Evolutionary conservation across 2,797 vertebrate species (phyloP).

Genomic region (Leptatherina wallacei): DNA sequence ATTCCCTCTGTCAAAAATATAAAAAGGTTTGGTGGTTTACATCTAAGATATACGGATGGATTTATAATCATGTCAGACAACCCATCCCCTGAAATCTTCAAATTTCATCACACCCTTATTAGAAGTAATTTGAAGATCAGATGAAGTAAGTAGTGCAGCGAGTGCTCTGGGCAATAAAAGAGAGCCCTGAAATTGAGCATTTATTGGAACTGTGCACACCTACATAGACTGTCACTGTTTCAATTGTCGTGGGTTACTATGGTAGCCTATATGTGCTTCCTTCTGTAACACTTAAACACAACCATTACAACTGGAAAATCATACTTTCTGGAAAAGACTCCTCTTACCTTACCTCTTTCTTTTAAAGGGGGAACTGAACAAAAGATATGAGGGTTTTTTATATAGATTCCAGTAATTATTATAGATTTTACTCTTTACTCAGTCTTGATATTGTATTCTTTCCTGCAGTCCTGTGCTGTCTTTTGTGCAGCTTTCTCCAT

Average conservation of each 20-base stretch:
- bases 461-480: slow-evolving; percentile 26
- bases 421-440: background rate
- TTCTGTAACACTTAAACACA: slow-evolving; percentile 51
- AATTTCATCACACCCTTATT: slow-evolving; percentile 55
- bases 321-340: slow-evolving; percentile 35
- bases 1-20: background rate
- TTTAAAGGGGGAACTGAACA: slow-evolving; percentile 33
- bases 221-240: slow-evolving; percentile 52
- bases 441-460: slow-evolving; percentile 3
- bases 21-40: slow-evolving; percentile 10
- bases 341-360: slow-evolving; percentile 21
- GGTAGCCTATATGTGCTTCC: slow-evolving; percentile 26
- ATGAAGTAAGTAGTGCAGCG: slow-evolving; percentile 50
- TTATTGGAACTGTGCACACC: slow-evolving; percentile 11
- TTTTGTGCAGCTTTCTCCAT: slow-evolving; percentile 15
- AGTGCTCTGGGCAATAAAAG: slow-evolving; percentile 50
- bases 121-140: slow-evolving; percentile 37
- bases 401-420: background rate
- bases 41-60: slow-evolving; percentile 34
- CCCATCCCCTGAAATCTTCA: slow-evolving; percentile 41
- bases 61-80: slow-evolving; percentile 38
- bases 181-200: slow-evolving; percentile 51
- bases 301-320: slow-evolving; percentile 46
- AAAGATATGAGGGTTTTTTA: background rate
- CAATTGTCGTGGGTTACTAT: slow-evolving; percentile 45